Evolutionary conservation across 2,113 vertebrate species (phyloP), one percentile per base, ranked within the genome.

Genomic region (Cathartes aura): DNA sequence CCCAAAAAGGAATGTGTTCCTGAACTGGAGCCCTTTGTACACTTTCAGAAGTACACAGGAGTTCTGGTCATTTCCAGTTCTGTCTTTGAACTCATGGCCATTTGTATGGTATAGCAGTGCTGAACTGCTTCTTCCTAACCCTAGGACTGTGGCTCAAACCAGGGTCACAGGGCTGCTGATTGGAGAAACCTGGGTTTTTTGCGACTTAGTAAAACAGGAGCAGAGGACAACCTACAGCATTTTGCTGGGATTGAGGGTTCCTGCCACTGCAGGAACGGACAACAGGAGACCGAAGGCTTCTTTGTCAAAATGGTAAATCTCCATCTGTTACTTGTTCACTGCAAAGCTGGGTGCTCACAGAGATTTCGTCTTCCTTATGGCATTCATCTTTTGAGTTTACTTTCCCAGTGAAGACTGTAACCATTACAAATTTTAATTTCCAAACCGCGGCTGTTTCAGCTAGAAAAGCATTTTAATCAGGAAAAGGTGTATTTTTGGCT

Each of bases 361-460:
- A 75, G 50, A 93, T 64, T 63, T 36, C 3, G 0, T 43, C 21
- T 71, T 92, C 67, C 47, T 86, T 32, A 74, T 13, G n/a, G 59
- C 55, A 81, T 76, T 62, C 75, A 43, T 36, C 58, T 74, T 87
- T 34, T 38, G 12, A 86, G n/a, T 58, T 92, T 75, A 74, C n/a
- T 88, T 92, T 81, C 64, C 48, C 52, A 43, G 47, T 34, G 30
- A 96, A 84, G 36, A 48, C 64, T 42, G 30, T 20, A 83, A 32
- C 47, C 64, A 72, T 63, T 66, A 81, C 19, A 87, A 75, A 95
- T 68, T 74, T 90, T 62, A 81, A 88, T 93, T 96, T 91, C 38
- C 21, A 73, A 82, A 20, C 30, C 17, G 6, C 21, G 16, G 30
- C 36, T 75, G 11, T 70, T 91, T 82, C 60, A 72, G 30, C 45